These are phyloP conservation scores for Papilio machaon DNA, from an alignment of 1,140 invertebrate genomes.

Conservation along the genomic window DNA sequence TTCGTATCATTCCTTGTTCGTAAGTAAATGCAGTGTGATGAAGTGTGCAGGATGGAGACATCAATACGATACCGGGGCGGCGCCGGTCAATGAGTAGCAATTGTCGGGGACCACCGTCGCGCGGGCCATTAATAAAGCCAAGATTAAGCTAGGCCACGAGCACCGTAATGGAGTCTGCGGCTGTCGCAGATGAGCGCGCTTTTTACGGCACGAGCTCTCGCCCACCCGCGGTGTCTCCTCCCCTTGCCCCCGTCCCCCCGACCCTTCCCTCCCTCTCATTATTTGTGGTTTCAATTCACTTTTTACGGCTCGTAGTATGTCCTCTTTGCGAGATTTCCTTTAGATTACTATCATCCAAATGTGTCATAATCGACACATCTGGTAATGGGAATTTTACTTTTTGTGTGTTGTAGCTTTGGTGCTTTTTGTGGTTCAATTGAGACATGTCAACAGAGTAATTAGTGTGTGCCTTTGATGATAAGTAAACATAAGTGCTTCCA, in stretches of 20 bases:
- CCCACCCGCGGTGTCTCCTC: slow-evolving; percentile 74
- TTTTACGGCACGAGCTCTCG: slow-evolving; percentile 77
- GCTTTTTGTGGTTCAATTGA: slow-evolving; percentile 16
- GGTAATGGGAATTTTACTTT: slow-evolving; percentile 15
- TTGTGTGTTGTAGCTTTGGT: background rate
- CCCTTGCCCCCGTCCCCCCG: slow-evolving; percentile 29
- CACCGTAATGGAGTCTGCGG: slow-evolving; percentile 66
- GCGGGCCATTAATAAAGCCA: slow-evolving; percentile 69
- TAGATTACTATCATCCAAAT: slow-evolving; percentile 51
- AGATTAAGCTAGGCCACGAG: slow-evolving; percentile 72
- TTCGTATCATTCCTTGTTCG: background rate
- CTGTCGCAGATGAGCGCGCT: slow-evolving; percentile 72
- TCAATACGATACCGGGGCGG: slow-evolving; percentile 49
- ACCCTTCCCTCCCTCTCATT: slow-evolving; percentile 60
- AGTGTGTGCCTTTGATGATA: background rate
- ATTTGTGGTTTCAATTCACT: slow-evolving; percentile 80
- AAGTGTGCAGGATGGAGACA: slow-evolving; percentile 47
- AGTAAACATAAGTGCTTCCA: background rate
- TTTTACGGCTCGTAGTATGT: slow-evolving; percentile 67
- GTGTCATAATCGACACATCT: slow-evolving; percentile 24
- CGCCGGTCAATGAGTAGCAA: slow-evolving; percentile 43
- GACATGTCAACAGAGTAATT: slow-evolving; percentile 7
- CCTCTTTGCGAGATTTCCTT: slow-evolving; percentile 56
- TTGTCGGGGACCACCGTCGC: slow-evolving; percentile 59
- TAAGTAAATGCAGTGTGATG: background rate